A percentile compares a stretch with the other conserved stretches of the same genome.
These are phyloP conservation scores for Notothenia coriiceps DNA, from an alignment of 2,113 vertebrate genomes.

Conservation along the genomic window DNA sequence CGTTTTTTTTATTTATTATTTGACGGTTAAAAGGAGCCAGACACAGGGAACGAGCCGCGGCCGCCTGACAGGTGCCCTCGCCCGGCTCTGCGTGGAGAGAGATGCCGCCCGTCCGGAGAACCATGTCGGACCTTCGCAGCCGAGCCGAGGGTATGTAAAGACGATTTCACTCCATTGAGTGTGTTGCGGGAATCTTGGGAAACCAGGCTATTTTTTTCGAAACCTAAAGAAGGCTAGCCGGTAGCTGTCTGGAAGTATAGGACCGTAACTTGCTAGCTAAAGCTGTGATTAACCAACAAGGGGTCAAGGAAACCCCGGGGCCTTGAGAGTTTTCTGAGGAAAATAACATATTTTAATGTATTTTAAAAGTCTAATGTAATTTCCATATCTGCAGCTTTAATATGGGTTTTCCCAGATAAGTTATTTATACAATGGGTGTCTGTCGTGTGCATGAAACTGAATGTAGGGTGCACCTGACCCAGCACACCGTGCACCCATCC, in stretches of 20 bases:
- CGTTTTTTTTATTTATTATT: slow-evolving; percentile 25
- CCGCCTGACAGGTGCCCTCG: slow-evolving; percentile 84
- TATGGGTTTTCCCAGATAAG: too few relatives aligned
- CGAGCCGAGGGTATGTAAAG: slow-evolving; percentile 89
- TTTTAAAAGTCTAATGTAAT: not conserved
- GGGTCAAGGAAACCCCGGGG: slow-evolving; percentile 32
- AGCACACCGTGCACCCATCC: not conserved
- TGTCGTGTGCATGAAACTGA: not conserved
- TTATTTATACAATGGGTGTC: not conserved
- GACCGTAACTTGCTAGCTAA: slow-evolving; percentile 61
- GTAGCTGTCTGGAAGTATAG: slow-evolving; percentile 37
- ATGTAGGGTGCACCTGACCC: too few relatives aligned
- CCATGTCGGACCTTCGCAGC: slow-evolving; percentile 92
- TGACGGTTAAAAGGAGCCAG: slow-evolving; percentile 48
- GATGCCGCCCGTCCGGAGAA: slow-evolving; percentile 93
- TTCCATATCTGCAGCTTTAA: not conserved
- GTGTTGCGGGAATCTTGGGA: not conserved
- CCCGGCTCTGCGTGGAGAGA: slow-evolving; percentile 62
- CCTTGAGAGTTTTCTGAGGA: slow-evolving; percentile 14
- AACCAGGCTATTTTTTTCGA: not conserved
- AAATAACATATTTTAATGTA: not conserved
- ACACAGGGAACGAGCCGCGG: slow-evolving; percentile 53
- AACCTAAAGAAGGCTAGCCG: slow-evolving; percentile 31
- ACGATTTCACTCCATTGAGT: not conserved
- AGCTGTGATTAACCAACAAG: slow-evolving; percentile 27